These are phyloP conservation scores for Cetonia aurata DNA, from an alignment of 2,888 invertebrate genomes.

Conservation along the genomic window DNA sequence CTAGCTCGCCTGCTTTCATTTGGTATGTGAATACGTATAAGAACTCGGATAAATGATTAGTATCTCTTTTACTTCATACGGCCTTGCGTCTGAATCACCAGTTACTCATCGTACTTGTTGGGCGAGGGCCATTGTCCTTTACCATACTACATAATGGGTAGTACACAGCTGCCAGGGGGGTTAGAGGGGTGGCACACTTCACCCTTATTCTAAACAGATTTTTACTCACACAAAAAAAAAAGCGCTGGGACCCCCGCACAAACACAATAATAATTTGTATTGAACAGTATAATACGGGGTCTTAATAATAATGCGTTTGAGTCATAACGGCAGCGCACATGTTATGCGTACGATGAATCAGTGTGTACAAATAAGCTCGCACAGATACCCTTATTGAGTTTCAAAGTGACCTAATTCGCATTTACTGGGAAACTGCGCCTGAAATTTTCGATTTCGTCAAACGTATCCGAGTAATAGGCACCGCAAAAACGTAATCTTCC, in stretches of 20 bases:
- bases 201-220: constrained; percentile 34
- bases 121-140: constrained; percentile 61
- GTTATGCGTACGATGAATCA: constrained; percentile 31
- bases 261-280: constrained; percentile 24
- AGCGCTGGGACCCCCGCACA: not conserved
- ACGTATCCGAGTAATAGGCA: no score
- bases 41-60: constrained; percentile 33
- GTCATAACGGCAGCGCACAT: constrained; percentile 26
- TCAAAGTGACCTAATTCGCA: constrained; percentile 17
- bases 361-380: constrained; percentile 18
- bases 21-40: not conserved
- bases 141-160: constrained; percentile 43
- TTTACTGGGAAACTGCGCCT: no score
- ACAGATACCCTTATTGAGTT: constrained; percentile 11
- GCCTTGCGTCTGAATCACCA: constrained; percentile 64
- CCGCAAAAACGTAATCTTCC: no score
- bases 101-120: constrained; percentile 64
- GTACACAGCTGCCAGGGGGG: constrained; percentile 16
- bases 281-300: constrained; percentile 13
- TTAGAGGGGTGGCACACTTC: not conserved
- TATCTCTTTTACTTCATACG: constrained; percentile 52
- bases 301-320: constrained; percentile 29
- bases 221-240: constrained; percentile 28
- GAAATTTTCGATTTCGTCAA: no score
- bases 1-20: no score